Evolutionary conservation across 1,140 invertebrate genomes (phyloP), one percentile per base, ranked within the genome.

Genomic region (Notospermus geniculatus): DNA sequence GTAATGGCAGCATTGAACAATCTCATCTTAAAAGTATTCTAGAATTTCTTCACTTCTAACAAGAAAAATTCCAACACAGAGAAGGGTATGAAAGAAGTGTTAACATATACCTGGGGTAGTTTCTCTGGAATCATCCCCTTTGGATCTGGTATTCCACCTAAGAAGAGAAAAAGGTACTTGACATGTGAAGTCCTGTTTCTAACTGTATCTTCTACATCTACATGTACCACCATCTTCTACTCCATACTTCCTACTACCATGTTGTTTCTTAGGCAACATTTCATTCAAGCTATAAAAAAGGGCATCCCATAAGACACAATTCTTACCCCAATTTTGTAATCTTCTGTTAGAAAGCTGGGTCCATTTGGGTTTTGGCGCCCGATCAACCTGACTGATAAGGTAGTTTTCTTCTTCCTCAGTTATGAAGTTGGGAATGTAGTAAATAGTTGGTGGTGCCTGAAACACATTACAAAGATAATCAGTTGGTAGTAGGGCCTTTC

Each of bases 51-150:
- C n/a, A n/a, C n/a, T n/a, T n/a, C n/a, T n/a, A n/a, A n/a, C n/a
- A n/a, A n/a, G n/a, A n/a, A n/a, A n/a, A n/a, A n/a, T n/a, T n/a
- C n/a, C n/a, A n/a, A n/a, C n/a, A n/a, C n/a, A n/a, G n/a, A n/a
- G n/a, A n/a, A n/a, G n/a, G n/a, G n/a, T n/a, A n/a, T n/a, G n/a
- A n/a, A n/a, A n/a, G n/a, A n/a, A n/a, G n/a, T n/a, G n/a, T n/a
- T n/a, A n/a, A n/a, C n/a, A n/a, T n/a, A n/a, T n/a, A 87, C 88
- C 61, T 78, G 68, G 23, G 95, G 94, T 68, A 98, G 88, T 66
- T 86, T 79, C 81, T 97, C 94, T n/a, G 89, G 87, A 66, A 97
- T 88, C 93, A 97, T 97, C 59, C 95, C 95, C 77, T 94, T 95
- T 1, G 85, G 84, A 79, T 95, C 92, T 4, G 93, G 94, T 45